Base-by-base conservation (phyloP, 1,140 invertebrate genomes). In the Hydropsyche tenuis region DNA sequence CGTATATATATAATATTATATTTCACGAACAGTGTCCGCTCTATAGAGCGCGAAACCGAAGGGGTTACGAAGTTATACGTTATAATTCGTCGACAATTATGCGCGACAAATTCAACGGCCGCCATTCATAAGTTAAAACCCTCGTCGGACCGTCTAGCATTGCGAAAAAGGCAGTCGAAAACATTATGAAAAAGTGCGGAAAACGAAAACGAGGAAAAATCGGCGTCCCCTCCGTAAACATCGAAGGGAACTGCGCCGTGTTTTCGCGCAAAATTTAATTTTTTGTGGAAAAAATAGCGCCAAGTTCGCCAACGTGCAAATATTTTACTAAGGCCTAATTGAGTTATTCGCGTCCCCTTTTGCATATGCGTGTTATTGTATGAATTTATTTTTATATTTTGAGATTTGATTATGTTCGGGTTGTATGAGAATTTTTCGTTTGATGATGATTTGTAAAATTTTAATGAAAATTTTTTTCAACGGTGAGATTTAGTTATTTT, bases 21-120 rank as follows among this genome's bases (percentile, higher is more conserved):
- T n/a, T n/a, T n/a, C n/a, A n/a, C n/a, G n/a, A n/a, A n/a, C n/a
- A n/a, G n/a, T n/a, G n/a, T n/a, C n/a, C n/a, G n/a, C n/a, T n/a
- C n/a, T n/a, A n/a, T 20, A 16, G n/a, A 53, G 9, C 48, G 16
- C 18, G 48, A 53, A 53, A 53, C 20, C 48, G n/a, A 18, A 5
- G 6, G 30, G 30, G 30, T 16, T 53, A 16, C 45, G 45, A 46
- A 46, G 45, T 46, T 53, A 37, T 37, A 9, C 30, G 30, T 37
- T 53, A 53, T 53, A 53, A 53, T 46, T 46, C 45, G 45, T 12
- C 45, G n/a, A 46, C 45, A 46, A 46, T 53, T 53, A 53, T 53
- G 14, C 16, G 48, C 48, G 48, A 53, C 48, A 20, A 53, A 53
- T 53, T 53, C 20, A 53, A n/a, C 48, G 48, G 14, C 16, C 3